Conservation (phyloP, 1,140 invertebrate species). For the Papilio polyxenes region DNA sequence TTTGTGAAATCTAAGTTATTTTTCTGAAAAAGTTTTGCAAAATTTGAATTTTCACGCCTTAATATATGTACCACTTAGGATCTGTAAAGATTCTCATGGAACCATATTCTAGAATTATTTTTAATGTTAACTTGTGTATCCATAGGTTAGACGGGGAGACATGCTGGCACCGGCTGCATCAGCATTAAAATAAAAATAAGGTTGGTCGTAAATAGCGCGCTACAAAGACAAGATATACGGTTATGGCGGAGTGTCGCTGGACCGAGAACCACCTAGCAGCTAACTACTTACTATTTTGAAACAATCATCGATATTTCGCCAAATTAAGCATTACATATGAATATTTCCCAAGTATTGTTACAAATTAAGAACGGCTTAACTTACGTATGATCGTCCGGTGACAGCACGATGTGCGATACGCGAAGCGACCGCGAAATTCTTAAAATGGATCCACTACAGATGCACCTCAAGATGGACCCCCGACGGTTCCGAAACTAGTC, state of each 20-base stretch:
- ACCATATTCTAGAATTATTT: background rate
- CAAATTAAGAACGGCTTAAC: too few relatives aligned
- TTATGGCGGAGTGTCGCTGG: constrained; percentile 67
- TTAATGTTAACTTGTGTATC: background rate
- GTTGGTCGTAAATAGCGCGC: constrained; percentile 72
- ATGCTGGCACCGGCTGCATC: constrained; percentile 73
- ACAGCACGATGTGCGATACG: too few relatives aligned
- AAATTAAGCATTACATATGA: background rate
- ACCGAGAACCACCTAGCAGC: constrained; percentile 48
- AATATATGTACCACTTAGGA: too few relatives aligned
- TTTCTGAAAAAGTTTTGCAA: background rate
- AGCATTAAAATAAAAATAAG: constrained; percentile 81
- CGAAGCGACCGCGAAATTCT: too few relatives aligned
- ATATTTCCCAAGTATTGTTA: too few relatives aligned
- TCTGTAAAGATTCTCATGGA: background rate
- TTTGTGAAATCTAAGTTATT: background rate
- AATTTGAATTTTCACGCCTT: too few relatives aligned
- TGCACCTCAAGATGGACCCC: too few relatives aligned
- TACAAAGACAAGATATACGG: constrained; percentile 79
- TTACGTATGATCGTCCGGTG: too few relatives aligned
- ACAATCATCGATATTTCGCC: constrained; percentile 46
- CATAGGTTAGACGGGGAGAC: constrained; percentile 67
- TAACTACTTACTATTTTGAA: constrained; percentile 51
- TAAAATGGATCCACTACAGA: too few relatives aligned
- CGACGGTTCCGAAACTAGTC: too few relatives aligned